Conservation (phyloP, 1,140 invertebrate genomes). For the Drosophila funebris region DNA sequence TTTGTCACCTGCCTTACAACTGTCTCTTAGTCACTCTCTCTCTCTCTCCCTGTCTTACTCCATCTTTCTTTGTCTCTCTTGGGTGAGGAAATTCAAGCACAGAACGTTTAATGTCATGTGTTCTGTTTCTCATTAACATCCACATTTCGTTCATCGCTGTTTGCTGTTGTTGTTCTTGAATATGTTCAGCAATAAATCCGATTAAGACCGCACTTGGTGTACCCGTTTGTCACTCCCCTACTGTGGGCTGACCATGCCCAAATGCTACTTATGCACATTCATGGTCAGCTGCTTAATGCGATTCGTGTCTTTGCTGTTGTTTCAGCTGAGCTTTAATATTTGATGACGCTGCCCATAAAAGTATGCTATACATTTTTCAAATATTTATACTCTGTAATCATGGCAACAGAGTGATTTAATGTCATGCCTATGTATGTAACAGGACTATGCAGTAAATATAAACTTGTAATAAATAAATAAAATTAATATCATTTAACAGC, state of each 20-base stretch:
- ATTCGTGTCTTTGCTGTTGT: constrained; percentile 10
- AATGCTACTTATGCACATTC: background rate
- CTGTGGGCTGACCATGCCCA: background rate
- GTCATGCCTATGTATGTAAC: too few relatives aligned
- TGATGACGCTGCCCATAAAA: background rate
- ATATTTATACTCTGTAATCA: background rate
- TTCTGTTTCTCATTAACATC: constrained; percentile 20
- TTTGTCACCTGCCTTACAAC: background rate
- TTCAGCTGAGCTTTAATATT: too few relatives aligned
- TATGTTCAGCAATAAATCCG: background rate
- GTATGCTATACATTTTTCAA: background rate
- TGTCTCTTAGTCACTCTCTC: background rate
- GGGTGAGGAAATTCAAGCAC: background rate
- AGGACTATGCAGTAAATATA: too few relatives aligned
- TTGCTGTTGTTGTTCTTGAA: background rate
- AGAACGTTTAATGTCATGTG: constrained; percentile 15
- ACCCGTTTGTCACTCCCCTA: background rate
- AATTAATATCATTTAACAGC: too few relatives aligned
- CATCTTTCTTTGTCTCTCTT: background rate
- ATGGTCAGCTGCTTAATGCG: constrained; percentile 34
- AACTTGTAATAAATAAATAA: too few relatives aligned
- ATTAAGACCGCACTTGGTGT: constrained; percentile 6
- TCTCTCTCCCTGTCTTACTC: background rate
- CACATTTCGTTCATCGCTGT: background rate
- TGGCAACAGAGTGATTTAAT: background rate